Conservation (phyloP, 1,140 invertebrate genomes). For the Meloidogyne floridensis region DNA sequence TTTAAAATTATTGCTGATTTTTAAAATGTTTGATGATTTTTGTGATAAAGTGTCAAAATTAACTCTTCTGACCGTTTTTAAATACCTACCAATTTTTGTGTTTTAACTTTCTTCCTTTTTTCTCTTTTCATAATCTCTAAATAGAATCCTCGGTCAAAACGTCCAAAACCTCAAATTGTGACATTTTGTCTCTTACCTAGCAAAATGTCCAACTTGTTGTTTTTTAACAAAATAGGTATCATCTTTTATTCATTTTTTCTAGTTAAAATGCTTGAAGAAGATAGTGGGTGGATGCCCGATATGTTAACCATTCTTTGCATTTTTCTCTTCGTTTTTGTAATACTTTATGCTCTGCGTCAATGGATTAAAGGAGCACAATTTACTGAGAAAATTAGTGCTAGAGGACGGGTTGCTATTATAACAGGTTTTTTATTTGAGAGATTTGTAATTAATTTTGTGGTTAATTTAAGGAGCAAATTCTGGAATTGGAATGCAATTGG, state of each 20-base stretch:
- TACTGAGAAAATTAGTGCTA: slow-evolving; percentile 46
- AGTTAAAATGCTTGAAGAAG: slow-evolving; percentile 40
- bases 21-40: too few species aligned
- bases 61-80: too few species aligned
- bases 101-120: too few species aligned
- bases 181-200: too few species aligned
- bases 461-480: slow-evolving; percentile 18
- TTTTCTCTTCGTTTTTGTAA: slow-evolving; percentile 34
- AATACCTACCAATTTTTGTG: too few species aligned
- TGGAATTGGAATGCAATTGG: slow-evolving; percentile 44
- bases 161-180: not conserved
- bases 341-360: slow-evolving; percentile 41
- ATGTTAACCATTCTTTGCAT: slow-evolving; percentile 27
- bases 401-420: slow-evolving; percentile 44
- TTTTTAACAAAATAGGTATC: not conserved
- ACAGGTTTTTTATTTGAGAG: slow-evolving; percentile 25
- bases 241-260: not conserved
- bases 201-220: not conserved
- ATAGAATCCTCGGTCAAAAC: not conserved
- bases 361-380: slow-evolving; percentile 45
- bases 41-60: too few species aligned
- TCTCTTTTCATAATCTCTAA: too few species aligned
- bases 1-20: too few species aligned
- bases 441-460: not conserved
- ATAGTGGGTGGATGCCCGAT: slow-evolving; percentile 34